These are phyloP conservation scores for Riparia riparia DNA, from an alignment of 2,113 vertebrate species.

Conservation along the genomic window DNA sequence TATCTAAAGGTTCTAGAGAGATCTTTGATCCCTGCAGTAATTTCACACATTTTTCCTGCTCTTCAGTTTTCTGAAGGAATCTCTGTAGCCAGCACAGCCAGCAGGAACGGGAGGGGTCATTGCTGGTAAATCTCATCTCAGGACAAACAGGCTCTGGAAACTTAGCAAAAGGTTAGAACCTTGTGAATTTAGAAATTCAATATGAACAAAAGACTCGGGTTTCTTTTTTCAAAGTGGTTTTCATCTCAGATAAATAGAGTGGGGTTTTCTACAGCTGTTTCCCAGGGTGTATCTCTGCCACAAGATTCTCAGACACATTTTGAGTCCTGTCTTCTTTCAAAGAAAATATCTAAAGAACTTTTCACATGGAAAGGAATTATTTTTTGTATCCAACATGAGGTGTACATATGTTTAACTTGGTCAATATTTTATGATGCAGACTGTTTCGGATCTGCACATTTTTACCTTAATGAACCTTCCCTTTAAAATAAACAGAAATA, in stretches of 20 bases:
- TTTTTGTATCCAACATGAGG: background rate
- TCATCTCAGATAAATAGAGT: background rate
- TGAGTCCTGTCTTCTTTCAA: background rate
- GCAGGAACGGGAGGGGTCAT: background rate
- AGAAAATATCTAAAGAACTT: background rate
- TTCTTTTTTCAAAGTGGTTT: background rate
- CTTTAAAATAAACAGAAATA: background rate
- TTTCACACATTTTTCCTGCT: background rate
- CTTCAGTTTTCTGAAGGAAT: background rate
- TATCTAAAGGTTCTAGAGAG: background rate
- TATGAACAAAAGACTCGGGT: background rate
- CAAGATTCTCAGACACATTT: background rate
- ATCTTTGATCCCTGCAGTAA: background rate
- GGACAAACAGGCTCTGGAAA: background rate
- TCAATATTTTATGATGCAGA: background rate
- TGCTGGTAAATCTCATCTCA: background rate
- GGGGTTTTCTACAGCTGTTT: background rate
- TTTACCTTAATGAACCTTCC: background rate
- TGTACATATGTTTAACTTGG: background rate
- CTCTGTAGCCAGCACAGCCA: background rate
- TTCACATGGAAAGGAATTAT: background rate
- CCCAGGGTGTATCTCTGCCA: background rate
- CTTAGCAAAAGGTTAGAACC: too few relatives aligned
- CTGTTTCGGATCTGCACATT: background rate
- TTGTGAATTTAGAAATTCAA: background rate